Evolutionary conservation across 2,797 vertebrate species (phyloP).

Genomic region (Centropyge bicolor): DNA sequence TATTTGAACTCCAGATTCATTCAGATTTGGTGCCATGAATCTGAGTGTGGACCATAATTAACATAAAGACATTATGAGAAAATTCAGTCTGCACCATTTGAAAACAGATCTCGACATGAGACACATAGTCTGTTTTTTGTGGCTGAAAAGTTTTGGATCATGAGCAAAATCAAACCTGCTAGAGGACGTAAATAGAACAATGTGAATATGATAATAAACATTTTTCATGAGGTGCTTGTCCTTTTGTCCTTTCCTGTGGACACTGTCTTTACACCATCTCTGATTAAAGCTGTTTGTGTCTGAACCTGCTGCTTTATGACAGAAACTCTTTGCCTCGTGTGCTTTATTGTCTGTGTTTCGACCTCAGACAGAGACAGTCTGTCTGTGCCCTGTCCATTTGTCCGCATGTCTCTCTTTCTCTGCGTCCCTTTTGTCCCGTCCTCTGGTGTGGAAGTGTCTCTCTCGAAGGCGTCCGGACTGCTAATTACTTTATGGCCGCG

Average conservation of each 20-base stretch:
- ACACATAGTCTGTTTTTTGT: too few relatives aligned
- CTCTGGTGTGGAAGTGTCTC: constrained; percentile 17
- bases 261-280: neutral
- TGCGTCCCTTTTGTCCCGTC: constrained; percentile 33
- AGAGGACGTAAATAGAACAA: neutral
- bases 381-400: constrained; percentile 9
- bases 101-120: too few relatives aligned
- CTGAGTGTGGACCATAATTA: too few relatives aligned
- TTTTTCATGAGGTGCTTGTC: neutral
- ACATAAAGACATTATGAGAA: too few relatives aligned
- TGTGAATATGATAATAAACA: neutral
- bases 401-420: neutral
- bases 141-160: neutral
- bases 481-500: constrained; percentile 45
- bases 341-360: neutral
- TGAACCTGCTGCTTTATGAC: neutral
- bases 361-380: constrained; percentile 31
- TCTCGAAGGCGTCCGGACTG: constrained; percentile 7
- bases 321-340: neutral
- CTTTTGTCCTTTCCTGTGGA: neutral
- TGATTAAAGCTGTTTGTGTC: neutral
- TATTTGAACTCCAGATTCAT: too few relatives aligned
- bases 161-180: neutral
- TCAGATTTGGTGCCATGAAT: too few relatives aligned
- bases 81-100: too few relatives aligned